Percentiles rank a stretch among this genome's conserved stretches.
Conservation (phyloP, 1,140 invertebrate genomes). For the Gerris buenoi region DNA sequence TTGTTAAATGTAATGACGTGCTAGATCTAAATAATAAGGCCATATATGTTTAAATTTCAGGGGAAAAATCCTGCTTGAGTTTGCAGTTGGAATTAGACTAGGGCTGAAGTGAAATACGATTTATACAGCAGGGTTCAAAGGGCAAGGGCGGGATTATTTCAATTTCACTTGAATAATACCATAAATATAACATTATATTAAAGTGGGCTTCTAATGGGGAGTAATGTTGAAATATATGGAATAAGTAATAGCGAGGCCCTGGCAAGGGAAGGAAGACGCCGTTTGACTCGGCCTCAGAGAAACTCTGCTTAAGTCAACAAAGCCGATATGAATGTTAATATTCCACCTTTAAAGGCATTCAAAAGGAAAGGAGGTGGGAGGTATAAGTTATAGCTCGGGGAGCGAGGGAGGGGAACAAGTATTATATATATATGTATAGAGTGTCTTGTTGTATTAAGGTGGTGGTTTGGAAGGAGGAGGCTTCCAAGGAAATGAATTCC, state of each 20-base stretch:
- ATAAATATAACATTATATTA: too few species aligned
- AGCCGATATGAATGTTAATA: not conserved
- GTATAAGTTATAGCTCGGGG: conserved; percentile 2
- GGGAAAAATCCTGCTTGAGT: too few species aligned
- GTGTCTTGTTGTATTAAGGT: not conserved
- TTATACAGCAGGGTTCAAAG: too few species aligned
- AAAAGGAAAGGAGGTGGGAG: not conserved
- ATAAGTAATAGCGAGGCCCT: not conserved
- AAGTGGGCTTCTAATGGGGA: not conserved
- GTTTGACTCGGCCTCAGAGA: not conserved
- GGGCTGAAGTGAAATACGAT: too few species aligned
- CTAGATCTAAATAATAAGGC: too few species aligned
- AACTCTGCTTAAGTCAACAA: not conserved
- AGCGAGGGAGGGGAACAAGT: not conserved
- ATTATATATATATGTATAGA: not conserved
- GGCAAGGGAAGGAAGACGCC: not conserved
- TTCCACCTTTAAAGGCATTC: not conserved
- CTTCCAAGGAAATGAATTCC: not conserved
- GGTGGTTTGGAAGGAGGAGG: not conserved
- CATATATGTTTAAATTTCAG: too few species aligned
- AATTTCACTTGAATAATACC: too few species aligned
- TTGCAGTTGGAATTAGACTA: too few species aligned
- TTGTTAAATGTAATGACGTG: too few species aligned
- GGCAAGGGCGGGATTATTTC: too few species aligned
- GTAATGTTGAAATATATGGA: not conserved